These are phyloP conservation scores for Tenualosa ilisha DNA, from an alignment of 2,797 vertebrate genomes.

Conservation along the genomic window DNA sequence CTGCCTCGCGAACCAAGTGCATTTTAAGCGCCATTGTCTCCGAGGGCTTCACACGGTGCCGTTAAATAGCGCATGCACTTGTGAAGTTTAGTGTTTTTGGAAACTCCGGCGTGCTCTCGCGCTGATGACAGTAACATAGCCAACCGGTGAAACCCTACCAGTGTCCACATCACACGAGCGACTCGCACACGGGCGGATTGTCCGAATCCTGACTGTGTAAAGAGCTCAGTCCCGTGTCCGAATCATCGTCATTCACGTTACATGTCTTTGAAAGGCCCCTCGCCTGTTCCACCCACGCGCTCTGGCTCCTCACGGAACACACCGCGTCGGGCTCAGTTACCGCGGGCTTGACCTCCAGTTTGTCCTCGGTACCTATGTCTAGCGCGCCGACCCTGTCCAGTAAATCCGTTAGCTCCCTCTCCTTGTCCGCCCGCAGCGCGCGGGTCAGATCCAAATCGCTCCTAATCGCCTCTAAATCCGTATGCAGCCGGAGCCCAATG, in stretches of 20 bases:
- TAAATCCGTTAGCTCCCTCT: slow-evolving; percentile 82
- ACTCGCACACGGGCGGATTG: slow-evolving; percentile 87
- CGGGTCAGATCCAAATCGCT: slow-evolving; percentile 82
- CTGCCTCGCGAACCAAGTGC: not conserved
- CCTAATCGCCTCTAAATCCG: slow-evolving; percentile 84
- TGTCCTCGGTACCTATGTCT: slow-evolving; percentile 63
- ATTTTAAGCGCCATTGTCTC: not conserved
- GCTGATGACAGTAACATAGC: not conserved
- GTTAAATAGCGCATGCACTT: not conserved
- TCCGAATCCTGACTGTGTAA: slow-evolving; percentile 99
- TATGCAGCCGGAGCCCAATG: slow-evolving; percentile 88
- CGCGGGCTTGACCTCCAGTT: slow-evolving; percentile 20
- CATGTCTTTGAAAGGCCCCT: slow-evolving; percentile 78
- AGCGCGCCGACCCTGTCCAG: slow-evolving; percentile 78
- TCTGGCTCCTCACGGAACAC: slow-evolving; percentile 56
- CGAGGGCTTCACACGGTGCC: not conserved
- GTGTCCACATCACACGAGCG: slow-evolving; percentile 78
- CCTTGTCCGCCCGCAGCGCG: slow-evolving; percentile 81
- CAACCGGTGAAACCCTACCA: not conserved
- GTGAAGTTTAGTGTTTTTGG: not conserved
- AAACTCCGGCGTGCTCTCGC: not conserved
- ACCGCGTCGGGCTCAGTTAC: slow-evolving; percentile 38
- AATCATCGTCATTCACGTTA: slow-evolving; percentile 88
- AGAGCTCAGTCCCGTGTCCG: slow-evolving; percentile 95
- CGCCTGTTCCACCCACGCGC: slow-evolving; percentile 77